Percentiles rank a stretch among this genome's conserved stretches.
These are phyloP conservation scores for Lampris megalopsis DNA, from an alignment of 2,113 vertebrate species.

Conservation along the genomic window DNA sequence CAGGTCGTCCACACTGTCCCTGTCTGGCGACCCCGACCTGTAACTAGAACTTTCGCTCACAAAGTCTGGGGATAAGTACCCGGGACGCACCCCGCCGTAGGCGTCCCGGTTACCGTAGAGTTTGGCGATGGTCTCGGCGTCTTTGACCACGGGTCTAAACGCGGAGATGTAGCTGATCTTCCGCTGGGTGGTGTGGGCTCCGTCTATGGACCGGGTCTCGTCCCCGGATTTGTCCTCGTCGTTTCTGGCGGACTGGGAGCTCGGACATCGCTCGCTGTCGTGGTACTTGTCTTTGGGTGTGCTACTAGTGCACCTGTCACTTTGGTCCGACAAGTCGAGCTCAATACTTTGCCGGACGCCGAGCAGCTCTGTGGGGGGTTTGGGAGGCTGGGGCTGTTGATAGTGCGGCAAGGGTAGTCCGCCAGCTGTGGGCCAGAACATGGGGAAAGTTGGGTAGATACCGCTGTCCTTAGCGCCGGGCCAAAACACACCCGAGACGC, in stretches of 20 bases:
- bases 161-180: conserved; percentile 94
- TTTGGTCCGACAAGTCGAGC: conserved; percentile 80
- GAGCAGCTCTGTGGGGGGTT: conserved; percentile 83
- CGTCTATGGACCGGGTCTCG: conserved; percentile 80
- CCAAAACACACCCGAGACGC: conserved; percentile 80
- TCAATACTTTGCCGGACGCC: conserved; percentile 77
- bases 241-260: conserved; percentile 80
- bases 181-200: conserved; percentile 78
- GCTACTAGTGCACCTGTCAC: conserved; percentile 81
- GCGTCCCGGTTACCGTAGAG: conserved; percentile 91
- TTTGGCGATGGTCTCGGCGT: conserved; percentile 94
- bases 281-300: conserved; percentile 82
- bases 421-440: conserved; percentile 93
- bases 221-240: conserved; percentile 88
- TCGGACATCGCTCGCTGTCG: conserved; percentile 82
- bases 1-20: conserved; percentile 90
- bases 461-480: conserved; percentile 79
- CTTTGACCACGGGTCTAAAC: conserved; percentile 94
- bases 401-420: conserved; percentile 88
- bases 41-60: conserved; percentile 95
- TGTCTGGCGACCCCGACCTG: conserved; percentile 89
- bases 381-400: conserved; percentile 82
- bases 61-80: conserved; percentile 92
- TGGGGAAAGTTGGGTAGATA: conserved; percentile 91
- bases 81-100: conserved; percentile 80